phyloP scores from a whole-genome alignment of 2,113 vertebrate species.

The Tachycineta bicolor region DNA sequence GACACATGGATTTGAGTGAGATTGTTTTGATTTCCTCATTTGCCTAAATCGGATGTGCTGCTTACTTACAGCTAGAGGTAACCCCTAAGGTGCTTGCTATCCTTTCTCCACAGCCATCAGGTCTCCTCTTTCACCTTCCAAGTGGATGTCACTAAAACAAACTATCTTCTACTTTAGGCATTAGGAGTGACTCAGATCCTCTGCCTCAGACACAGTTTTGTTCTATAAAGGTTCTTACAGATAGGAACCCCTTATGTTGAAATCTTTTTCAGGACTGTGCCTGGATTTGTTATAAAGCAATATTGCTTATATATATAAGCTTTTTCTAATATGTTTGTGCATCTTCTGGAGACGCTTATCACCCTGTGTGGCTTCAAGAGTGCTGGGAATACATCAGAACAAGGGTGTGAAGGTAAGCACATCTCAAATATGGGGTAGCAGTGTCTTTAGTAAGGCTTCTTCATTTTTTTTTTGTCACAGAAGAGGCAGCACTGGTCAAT shows the following conservation, averaged over 20 bases:
- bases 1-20: not conserved
- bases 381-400: not conserved
- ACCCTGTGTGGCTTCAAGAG: not conserved
- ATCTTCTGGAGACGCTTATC: not conserved
- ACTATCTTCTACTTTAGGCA: not conserved
- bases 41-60: fast-evolving
- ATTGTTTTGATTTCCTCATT: not conserved
- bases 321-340: not conserved
- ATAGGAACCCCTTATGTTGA: not conserved
- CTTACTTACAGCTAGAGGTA: not conserved
- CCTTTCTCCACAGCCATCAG: not conserved
- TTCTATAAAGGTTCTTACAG: fast-evolving
- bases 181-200: not conserved
- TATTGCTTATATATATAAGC: not conserved
- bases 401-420: not conserved
- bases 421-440: not conserved
- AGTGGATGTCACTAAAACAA: not conserved
- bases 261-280: not conserved
- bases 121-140: not conserved
- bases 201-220: not conserved
- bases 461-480: not conserved
- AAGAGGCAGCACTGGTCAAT: not conserved
- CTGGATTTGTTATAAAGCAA: not conserved
- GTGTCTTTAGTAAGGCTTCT: not conserved
- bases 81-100: not conserved